Percentiles rank a stretch among this genome's conserved stretches.
Conservation (phyloP, 2,888 invertebrate genomes). For the Erpobdella octoculata region DNA sequence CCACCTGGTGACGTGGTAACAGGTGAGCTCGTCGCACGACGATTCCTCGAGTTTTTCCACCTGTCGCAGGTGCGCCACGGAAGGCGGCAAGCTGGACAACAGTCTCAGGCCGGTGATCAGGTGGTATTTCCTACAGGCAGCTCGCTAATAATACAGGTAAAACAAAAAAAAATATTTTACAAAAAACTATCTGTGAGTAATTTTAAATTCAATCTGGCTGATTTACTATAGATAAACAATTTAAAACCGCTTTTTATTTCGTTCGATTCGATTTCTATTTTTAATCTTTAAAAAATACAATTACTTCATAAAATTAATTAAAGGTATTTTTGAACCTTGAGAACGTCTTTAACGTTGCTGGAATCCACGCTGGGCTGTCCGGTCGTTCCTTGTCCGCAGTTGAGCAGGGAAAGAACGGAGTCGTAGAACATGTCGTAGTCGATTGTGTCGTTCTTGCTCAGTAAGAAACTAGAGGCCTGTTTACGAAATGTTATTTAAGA, state of each 20-base stretch:
- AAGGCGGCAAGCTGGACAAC: slow-evolving; percentile 77
- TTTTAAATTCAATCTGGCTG: too few species aligned
- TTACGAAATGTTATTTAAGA: too few species aligned
- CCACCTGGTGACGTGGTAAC: slow-evolving; percentile 80
- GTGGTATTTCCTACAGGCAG: slow-evolving; percentile 79
- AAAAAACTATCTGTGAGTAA: too few species aligned
- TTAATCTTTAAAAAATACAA: too few species aligned
- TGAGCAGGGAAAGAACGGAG: slow-evolving; percentile 64
- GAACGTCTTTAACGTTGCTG: neutral
- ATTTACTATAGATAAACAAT: too few species aligned
- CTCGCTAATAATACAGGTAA: too few species aligned
- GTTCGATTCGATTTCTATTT: too few species aligned
- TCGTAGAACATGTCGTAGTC: slow-evolving; percentile 79
- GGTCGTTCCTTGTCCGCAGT: neutral
- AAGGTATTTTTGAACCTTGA: too few species aligned
- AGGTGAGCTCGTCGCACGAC: slow-evolving; percentile 63
- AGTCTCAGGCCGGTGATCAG: slow-evolving; percentile 77
- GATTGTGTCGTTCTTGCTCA: slow-evolving; percentile 82
- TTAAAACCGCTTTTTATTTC: too few species aligned
- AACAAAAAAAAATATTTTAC: too few species aligned
- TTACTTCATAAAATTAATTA: slow-evolving; percentile 10
- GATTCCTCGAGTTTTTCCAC: slow-evolving; percentile 61
- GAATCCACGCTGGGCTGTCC: neutral
- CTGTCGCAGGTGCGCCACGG: slow-evolving; percentile 75
- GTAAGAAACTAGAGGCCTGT: slow-evolving; percentile 79